Conservation (phyloP, 2,797 vertebrate genomes). For the Ctenosaura bakeri region DNA sequence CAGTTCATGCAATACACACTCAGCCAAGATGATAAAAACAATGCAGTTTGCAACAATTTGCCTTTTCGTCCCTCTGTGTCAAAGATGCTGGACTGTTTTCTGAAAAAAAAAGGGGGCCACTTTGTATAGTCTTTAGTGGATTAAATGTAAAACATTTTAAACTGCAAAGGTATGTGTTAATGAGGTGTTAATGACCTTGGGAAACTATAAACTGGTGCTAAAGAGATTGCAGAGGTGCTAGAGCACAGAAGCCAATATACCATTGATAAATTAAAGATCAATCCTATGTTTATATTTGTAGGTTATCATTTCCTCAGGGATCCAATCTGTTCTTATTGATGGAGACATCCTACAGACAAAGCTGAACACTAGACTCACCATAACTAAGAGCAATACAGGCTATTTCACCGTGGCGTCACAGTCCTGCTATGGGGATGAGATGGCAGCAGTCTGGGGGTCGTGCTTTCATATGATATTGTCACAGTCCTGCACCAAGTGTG, state of each 20-base stretch:
- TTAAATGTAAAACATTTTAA: neutral
- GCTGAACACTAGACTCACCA: neutral
- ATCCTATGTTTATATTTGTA: too few species aligned
- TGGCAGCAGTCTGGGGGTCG: too few species aligned
- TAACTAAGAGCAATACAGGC: neutral
- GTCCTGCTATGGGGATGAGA: too few species aligned
- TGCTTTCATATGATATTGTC: too few species aligned
- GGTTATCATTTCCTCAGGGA: too few species aligned
- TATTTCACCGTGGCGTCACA: too few species aligned
- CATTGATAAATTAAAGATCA: neutral
- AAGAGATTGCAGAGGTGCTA: conserved; percentile 2
- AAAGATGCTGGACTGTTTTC: neutral
- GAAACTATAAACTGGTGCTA: conserved; percentile 1
- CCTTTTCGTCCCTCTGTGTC: neutral
- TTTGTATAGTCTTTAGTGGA: neutral
- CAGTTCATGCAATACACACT: neutral
- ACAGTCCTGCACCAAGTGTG: too few species aligned
- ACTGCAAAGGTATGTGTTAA: conserved; percentile 13
- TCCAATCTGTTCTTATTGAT: too few species aligned
- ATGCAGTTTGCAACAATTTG: neutral
- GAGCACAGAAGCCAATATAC: neutral
- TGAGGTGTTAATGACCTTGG: conserved; percentile 10
- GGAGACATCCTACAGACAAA: too few species aligned
- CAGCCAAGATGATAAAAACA: too few species aligned
- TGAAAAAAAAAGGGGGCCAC: neutral